Percentiles rank a stretch among this genome's conserved stretches.
phyloP scores from a whole-genome alignment of 2,113 vertebrate genomes.

The Protobothrops mucrosquamatus region DNA sequence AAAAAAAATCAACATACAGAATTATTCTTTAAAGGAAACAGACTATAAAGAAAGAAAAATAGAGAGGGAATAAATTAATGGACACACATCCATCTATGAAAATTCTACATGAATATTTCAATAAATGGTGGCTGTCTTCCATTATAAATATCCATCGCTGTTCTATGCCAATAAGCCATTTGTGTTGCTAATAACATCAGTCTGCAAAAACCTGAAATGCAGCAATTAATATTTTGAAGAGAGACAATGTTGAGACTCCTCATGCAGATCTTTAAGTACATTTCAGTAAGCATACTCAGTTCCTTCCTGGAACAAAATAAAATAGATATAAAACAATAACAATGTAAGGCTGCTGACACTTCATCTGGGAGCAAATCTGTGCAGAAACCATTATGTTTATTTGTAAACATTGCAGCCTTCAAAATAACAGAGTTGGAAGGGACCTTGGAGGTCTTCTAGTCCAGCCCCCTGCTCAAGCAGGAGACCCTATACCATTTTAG shows the following conservation, averaged over 20 bases:
- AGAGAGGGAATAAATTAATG: neutral
- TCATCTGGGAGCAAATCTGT: neutral
- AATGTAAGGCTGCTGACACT: neutral
- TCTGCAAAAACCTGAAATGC: neutral
- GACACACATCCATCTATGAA: neutral
- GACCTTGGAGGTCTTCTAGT: neutral
- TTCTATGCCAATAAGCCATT: neutral
- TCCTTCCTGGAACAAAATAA: neutral
- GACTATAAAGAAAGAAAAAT: neutral
- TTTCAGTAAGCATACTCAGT: neutral
- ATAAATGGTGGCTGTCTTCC: neutral
- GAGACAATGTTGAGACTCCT: neutral
- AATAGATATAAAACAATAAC: neutral
- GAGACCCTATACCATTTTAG: neutral
- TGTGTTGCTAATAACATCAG: neutral
- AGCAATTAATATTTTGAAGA: constrained; percentile 10
- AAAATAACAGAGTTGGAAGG: neutral
- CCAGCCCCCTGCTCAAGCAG: neutral
- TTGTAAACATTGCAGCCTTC: neutral
- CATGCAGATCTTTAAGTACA: neutral
- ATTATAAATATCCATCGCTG: neutral
- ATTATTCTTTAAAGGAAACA: neutral
- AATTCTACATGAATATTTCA: neutral
- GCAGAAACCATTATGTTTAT: no score
- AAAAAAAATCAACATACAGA: neutral